A percentile compares a stretch with the other conserved stretches of the same genome.
These are phyloP conservation scores for Vollenhovia emeryi DNA, from an alignment of 1,140 invertebrate species.

Conservation along the genomic window DNA sequence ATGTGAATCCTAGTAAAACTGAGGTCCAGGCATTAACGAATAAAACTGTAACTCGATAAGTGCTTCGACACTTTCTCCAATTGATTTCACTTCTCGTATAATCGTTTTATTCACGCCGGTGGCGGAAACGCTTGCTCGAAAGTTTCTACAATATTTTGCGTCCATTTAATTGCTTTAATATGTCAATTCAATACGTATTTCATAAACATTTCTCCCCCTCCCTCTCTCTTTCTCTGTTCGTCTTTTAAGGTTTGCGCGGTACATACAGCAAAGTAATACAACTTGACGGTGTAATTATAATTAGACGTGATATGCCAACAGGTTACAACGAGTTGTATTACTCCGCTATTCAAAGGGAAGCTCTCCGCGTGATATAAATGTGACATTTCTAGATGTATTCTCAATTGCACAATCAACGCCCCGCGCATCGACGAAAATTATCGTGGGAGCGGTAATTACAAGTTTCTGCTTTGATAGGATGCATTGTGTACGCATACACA, in stretches of 20 bases:
- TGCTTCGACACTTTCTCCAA: neutral
- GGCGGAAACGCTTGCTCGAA: neutral
- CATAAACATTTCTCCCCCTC: neutral
- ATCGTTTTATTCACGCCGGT: neutral
- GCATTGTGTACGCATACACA: slow-evolving; percentile 26
- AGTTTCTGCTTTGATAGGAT: slow-evolving; percentile 58
- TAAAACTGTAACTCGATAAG: too few species aligned
- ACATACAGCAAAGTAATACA: slow-evolving; percentile 25
- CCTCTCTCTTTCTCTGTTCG: neutral
- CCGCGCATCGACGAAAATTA: slow-evolving; percentile 50
- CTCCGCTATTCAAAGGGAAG: slow-evolving; percentile 33
- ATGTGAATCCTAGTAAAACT: too few species aligned
- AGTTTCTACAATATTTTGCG: slow-evolving; percentile 22
- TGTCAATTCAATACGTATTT: slow-evolving; percentile 15
- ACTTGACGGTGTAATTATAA: slow-evolving; percentile 39
- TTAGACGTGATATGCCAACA: slow-evolving; percentile 36
- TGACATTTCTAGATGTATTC: slow-evolving; percentile 48
- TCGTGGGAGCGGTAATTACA: slow-evolving; percentile 45
- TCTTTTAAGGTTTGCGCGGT: slow-evolving; percentile 11
- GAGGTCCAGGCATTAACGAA: too few species aligned
- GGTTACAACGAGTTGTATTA: slow-evolving; percentile 17
- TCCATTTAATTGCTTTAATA: neutral
- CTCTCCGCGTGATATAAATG: slow-evolving; percentile 34
- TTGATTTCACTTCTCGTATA: neutral
- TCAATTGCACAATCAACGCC: slow-evolving; percentile 59